Conservation (phyloP, 1,140 invertebrate genomes). For the Anagrus nilaparvatae region DNA sequence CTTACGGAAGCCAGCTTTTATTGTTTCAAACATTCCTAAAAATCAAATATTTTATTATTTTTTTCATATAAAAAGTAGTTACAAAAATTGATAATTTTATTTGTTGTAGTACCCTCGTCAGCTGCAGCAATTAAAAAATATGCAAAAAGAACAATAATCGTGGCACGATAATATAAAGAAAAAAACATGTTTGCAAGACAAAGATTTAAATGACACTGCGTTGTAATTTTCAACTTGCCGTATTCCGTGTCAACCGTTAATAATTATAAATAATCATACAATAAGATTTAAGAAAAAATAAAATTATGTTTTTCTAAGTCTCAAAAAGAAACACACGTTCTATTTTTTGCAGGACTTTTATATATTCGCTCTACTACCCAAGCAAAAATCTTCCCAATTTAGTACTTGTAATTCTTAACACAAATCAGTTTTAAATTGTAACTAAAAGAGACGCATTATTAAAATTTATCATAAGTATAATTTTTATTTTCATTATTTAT, state of each 20-base stretch:
- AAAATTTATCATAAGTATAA: no score
- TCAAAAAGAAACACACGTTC: no score
- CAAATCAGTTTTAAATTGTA: no score
- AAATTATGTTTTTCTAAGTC: no score
- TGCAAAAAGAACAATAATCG: background rate
- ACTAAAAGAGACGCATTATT: no score
- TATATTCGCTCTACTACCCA: constrained; percentile 31
- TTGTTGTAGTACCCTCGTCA: no score
- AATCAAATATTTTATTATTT: background rate
- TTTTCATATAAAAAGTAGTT: background rate
- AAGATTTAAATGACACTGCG: background rate
- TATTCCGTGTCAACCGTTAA: no score
- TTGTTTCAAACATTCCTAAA: constrained; percentile 46
- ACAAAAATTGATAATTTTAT: background rate
- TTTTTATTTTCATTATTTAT: no score
- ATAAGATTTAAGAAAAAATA: no score
- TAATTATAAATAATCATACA: no score
- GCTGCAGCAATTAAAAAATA: background rate
- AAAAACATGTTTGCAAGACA: background rate
- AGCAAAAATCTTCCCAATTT: constrained; percentile 24
- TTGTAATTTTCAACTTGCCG: background rate
- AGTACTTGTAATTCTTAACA: no score
- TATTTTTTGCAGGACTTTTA: no score
- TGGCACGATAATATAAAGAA: background rate
- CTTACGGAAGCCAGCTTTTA: constrained; percentile 51